Evolutionary conservation across 2,888 invertebrate species (phyloP), one percentile per base, ranked within the genome.

Genomic region (Tiphia femorata): DNA sequence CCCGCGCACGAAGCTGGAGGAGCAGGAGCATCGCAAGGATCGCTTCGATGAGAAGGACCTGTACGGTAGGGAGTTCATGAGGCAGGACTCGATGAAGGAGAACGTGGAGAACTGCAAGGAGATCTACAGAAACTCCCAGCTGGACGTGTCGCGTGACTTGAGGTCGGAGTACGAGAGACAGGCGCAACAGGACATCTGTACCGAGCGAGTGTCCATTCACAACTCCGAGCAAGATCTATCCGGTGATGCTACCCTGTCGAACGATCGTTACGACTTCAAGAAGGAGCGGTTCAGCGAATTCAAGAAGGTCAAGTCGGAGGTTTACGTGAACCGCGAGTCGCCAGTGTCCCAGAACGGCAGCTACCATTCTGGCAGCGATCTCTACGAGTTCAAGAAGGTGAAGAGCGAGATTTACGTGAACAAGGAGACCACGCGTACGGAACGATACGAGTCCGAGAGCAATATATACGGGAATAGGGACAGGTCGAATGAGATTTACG

Each of bases 21-120:
- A 83, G 21, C 79, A 77, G 35, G 79, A 81, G 12, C 76, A 71
- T 37, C 69, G 77, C 3, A 79, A 81, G 37, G 78, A 81, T 16
- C 66, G 78, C 29, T 80, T 76, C 58, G 74, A 75, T 30, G 77
- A 79, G 2, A 81, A 83, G 37, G 77, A 78, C 43, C 70, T 58
- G 30, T 69, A 58, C 73, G 77, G 40, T 63, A 77, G 52, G 65
- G 76, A 83, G 7, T 82, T 76, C 35, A 62, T 70, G 8, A 72
- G 80, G 12, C 81, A 79, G 20, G 78, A 79, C 19, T 69, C 77
- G 12, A 74, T 81, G 60, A 82, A 82, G 44, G 82, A 82, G 50
- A 80, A 77, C 42, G 74, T 79, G 2, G 82, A 82, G 10, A 81
- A 79, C 49, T 78, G 80, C 64, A 80, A 80, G 49, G 77, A 80